A percentile compares a stretch with the other conserved stretches of the same genome.
Evolutionary conservation across 23 tunicate species (phyloP).

Genomic region (Phallusia fumigata): DNA sequence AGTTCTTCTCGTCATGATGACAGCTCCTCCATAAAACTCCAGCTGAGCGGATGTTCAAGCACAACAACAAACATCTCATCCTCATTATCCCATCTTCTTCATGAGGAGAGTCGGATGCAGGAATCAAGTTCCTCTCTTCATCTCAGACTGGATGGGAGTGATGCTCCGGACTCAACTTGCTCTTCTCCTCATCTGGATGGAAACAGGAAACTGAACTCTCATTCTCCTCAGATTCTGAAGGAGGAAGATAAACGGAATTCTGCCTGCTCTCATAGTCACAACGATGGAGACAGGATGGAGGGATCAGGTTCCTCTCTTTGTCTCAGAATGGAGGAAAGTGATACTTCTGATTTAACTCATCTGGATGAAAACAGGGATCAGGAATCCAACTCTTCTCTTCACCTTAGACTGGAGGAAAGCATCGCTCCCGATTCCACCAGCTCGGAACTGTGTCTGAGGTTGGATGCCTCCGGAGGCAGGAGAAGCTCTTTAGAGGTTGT

Average conservation of each 20-base stretch:
- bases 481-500: not conserved
- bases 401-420: not conserved
- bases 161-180: not conserved
- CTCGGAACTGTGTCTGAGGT: not conserved
- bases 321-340: no score
- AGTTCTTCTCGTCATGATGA: not conserved
- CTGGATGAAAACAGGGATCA: not conserved
- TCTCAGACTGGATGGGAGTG: constrained; percentile 4
- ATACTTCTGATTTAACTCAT: no score
- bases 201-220: not conserved
- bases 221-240: not conserved
- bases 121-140: not conserved
- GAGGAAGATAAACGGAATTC: not conserved
- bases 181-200: not conserved
- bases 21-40: not conserved
- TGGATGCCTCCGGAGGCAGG: not conserved
- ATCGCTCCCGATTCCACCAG: not conserved
- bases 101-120: not conserved
- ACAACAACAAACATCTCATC: not conserved
- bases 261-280: not conserved
- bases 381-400: not conserved
- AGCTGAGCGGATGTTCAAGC: constrained; percentile 7
- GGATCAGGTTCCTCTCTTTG: no score
- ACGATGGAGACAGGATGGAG: no score
- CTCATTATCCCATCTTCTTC: not conserved